Evolutionary conservation across 2,797 vertebrate species (phyloP).

Genomic region (Muscicapa striata): DNA sequence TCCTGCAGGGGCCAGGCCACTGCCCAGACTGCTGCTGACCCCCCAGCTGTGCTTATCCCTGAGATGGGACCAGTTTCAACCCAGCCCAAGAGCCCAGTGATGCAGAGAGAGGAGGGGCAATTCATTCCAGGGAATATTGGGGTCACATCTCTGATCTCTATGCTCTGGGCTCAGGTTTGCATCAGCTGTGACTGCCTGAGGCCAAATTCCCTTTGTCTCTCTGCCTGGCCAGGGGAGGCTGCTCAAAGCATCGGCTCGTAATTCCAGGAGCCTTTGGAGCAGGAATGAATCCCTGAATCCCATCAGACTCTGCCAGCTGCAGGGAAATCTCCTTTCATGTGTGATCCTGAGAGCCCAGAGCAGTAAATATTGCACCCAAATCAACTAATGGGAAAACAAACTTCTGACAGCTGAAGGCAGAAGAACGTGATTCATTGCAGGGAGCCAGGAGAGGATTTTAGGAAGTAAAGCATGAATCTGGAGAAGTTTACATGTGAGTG

Average conservation of each 20-base stretch:
- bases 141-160: not conserved
- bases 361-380: constrained; percentile 33
- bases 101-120: not conserved
- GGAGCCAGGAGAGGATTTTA: not conserved
- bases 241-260: not conserved
- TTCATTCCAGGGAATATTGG: not conserved
- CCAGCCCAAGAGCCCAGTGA: not conserved
- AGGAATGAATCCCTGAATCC: constrained; percentile 31
- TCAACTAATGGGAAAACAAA: constrained; percentile 12
- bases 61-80: not conserved
- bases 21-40: not conserved
- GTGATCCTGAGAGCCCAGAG: constrained; percentile 4
- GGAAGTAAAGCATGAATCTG: not conserved
- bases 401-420: not conserved
- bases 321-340: constrained; percentile 4
- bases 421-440: not conserved
- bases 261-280: not conserved
- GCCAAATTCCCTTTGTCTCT: not conserved
- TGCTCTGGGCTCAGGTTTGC: not conserved
- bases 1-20: not conserved
- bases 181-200: not conserved
- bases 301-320: not conserved
- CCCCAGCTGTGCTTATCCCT: not conserved
- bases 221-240: not conserved
- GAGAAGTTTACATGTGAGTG: not conserved